Evolutionary conservation across 2,797 vertebrate species (phyloP).

Genomic region (Thripadectes ignobilis): DNA sequence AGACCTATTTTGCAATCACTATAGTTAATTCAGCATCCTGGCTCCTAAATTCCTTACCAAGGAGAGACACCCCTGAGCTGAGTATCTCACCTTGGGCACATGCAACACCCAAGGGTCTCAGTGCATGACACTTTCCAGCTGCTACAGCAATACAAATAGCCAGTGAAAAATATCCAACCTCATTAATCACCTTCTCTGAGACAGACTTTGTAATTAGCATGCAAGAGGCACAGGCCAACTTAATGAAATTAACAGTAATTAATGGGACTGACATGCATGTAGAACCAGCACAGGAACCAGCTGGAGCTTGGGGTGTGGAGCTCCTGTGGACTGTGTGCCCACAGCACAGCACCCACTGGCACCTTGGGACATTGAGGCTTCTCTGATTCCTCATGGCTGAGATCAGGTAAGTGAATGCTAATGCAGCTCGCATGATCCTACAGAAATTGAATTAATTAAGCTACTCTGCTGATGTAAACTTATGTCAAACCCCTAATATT

Average conservation of each 20-base stretch:
- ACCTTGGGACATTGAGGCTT: rapidly evolving
- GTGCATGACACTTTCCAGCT: not conserved
- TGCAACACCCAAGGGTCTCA: not conserved
- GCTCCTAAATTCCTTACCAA: not conserved
- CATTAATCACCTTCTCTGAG: not conserved
- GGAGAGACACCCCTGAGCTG: not conserved
- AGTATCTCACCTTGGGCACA: not conserved
- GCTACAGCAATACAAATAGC: not conserved
- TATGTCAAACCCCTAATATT: not conserved
- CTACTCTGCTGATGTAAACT: conserved; percentile 30
- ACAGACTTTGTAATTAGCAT: not conserved
- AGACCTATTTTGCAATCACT: not conserved
- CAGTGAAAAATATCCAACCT: not conserved
- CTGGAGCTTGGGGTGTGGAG: not conserved
- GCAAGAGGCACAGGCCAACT: not conserved
- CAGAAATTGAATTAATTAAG: not conserved
- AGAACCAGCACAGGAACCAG: not conserved
- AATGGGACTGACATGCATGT: not conserved
- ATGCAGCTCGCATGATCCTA: not conserved
- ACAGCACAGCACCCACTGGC: not conserved
- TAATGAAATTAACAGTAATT: conserved; percentile 48
- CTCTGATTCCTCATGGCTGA: not conserved
- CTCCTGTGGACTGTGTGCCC: rapidly evolving
- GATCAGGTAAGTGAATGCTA: not conserved
- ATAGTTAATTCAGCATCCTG: not conserved